phyloP scores from a whole-genome alignment of 2,113 vertebrate species.

The Quiscalus mexicanus region DNA sequence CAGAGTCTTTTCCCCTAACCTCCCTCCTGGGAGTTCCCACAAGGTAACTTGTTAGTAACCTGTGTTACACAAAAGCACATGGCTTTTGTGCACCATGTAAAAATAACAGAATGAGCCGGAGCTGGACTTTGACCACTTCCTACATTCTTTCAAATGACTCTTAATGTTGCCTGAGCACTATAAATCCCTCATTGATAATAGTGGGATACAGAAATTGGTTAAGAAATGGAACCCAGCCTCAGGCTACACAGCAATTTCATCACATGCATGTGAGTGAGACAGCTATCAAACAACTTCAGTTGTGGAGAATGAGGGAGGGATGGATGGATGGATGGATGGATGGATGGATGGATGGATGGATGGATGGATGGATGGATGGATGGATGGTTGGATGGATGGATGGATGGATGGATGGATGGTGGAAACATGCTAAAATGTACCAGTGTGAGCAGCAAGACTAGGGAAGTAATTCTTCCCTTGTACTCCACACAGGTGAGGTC shows the following conservation, averaged over 20 bases:
- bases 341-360: neutral
- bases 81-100: rapidly evolving
- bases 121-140: neutral
- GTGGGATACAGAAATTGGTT: rapidly evolving
- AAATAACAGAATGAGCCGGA: neutral
- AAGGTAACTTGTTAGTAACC: neutral
- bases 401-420: neutral
- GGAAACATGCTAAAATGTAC: neutral
- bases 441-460: neutral
- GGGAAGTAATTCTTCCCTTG: neutral
- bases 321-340: too few relatives aligned
- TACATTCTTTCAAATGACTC: neutral
- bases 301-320: neutral
- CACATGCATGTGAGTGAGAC: neutral
- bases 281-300: rapidly evolving
- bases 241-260: neutral
- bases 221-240: neutral
- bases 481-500: neutral
- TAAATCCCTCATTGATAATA: neutral
- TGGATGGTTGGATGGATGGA: neutral
- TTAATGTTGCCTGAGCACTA: rapidly evolving
- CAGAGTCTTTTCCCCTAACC: rapidly evolving
- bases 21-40: neutral
- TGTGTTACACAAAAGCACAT: neutral
- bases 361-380: neutral